phyloP scores from a whole-genome alignment of 2,888 invertebrate species.

The Scaptomyza cyrtandrae region DNA sequence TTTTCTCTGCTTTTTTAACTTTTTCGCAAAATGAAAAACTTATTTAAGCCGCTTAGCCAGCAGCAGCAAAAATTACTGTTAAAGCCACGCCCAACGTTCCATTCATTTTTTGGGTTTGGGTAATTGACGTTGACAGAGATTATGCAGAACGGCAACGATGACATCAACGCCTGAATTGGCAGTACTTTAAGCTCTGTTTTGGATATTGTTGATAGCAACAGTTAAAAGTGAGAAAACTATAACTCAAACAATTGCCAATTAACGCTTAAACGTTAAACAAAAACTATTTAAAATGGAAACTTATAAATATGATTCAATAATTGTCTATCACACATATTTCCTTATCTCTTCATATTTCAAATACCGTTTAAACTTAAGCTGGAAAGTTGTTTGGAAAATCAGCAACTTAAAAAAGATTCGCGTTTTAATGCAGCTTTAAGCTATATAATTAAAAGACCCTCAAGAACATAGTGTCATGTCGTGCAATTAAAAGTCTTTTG shows the following conservation, averaged over 20 bases:
- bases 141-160: slow-evolving; percentile 48
- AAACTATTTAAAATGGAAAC: no score
- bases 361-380: no score
- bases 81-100: slow-evolving; percentile 19
- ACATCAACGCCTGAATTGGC: slow-evolving; percentile 6
- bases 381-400: no score
- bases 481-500: slow-evolving; percentile 62
- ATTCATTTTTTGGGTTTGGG: slow-evolving; percentile 58
- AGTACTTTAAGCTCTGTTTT: slow-evolving; percentile 2
- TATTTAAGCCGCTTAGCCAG: slow-evolving; percentile 77
- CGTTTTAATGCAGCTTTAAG: no score
- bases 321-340: no score
- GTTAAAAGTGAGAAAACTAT: slow-evolving; percentile 18
- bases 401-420: no score
- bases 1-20: slow-evolving; percentile 56
- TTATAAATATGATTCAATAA: no score
- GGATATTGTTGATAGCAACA: slow-evolving; percentile 18
- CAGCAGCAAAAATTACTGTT: slow-evolving; percentile 8
- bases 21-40: slow-evolving; percentile 52
- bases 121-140: slow-evolving; percentile 76
- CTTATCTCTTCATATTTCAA: no score
- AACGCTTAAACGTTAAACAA: neutral
- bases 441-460: no score
- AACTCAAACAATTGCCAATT: neutral
- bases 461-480: slow-evolving; percentile 24